These are phyloP conservation scores for Carduelis carduelis DNA, from an alignment of 2,797 vertebrate genomes.

Conservation along the genomic window DNA sequence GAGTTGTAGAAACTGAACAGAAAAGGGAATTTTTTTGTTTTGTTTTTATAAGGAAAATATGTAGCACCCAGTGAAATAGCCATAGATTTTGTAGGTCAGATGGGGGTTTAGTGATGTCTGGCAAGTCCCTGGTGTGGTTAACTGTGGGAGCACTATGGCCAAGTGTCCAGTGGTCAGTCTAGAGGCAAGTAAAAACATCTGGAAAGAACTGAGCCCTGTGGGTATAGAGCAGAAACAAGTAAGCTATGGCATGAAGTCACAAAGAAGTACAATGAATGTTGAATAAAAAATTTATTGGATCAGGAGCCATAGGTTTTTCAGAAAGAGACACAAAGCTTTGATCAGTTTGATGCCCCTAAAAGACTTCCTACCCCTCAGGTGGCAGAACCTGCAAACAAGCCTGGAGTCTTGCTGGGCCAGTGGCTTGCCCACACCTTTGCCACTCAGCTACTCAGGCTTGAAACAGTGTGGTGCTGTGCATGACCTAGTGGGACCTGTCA, in stretches of 20 bases:
- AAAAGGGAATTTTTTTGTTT: background rate
- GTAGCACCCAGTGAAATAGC: background rate
- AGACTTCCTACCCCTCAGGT: background rate
- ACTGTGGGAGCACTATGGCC: background rate
- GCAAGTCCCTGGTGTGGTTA: background rate
- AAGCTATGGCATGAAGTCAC: background rate
- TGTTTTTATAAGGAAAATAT: background rate
- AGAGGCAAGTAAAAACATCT: background rate
- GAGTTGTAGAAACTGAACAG: background rate
- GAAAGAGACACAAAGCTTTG: background rate
- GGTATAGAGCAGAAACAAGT: background rate
- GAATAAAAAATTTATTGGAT: background rate
- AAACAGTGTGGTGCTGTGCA: background rate
- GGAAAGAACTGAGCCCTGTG: background rate
- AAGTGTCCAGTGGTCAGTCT: background rate
- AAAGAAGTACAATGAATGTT: background rate
- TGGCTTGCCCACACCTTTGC: background rate
- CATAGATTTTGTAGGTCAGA: background rate
- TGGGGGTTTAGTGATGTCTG: background rate
- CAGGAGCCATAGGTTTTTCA: background rate
- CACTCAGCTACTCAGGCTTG: background rate
- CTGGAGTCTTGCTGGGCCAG: background rate
- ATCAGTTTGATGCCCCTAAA: background rate
- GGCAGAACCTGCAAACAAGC: background rate
- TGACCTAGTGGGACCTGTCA: background rate